These are phyloP conservation scores for Rhizoglyphus robini DNA, from an alignment of 1,140 invertebrate species.

Conservation along the genomic window DNA sequence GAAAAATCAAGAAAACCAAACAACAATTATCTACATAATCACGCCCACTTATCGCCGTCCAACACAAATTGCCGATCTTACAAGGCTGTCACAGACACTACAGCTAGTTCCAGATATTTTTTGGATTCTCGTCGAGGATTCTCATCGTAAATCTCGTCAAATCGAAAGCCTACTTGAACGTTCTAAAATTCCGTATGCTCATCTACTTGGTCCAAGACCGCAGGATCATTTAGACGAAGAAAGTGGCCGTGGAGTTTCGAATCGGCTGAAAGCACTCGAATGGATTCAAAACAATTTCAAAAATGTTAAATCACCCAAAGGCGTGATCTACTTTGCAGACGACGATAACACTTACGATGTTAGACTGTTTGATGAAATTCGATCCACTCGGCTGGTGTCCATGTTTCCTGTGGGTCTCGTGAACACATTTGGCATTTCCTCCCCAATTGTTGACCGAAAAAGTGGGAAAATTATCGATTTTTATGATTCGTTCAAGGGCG, in stretches of 20 bases:
- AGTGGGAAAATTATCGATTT: slow-evolving; percentile 55
- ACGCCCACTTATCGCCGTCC: too few species aligned
- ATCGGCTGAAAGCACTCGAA: slow-evolving; percentile 66
- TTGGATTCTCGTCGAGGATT: too few species aligned
- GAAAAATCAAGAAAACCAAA: too few species aligned
- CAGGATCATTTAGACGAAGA: slow-evolving; percentile 25
- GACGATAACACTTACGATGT: slow-evolving; percentile 84
- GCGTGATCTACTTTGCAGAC: slow-evolving; percentile 96
- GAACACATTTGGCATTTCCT: slow-evolving; percentile 53
- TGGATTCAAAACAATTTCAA: slow-evolving; percentile 61
- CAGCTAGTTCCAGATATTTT: too few species aligned
- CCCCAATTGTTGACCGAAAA: slow-evolving; percentile 48
- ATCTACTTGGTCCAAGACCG: slow-evolving; percentile 65
- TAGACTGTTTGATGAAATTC: slow-evolving; percentile 70
- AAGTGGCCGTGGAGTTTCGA: slow-evolving; percentile 60
- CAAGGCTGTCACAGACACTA: too few species aligned
- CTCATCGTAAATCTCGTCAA: slow-evolving; percentile 38
- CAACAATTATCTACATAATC: too few species aligned
- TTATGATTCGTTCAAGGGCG: slow-evolving; percentile 66
- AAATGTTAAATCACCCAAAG: slow-evolving; percentile 86
- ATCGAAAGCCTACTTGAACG: slow-evolving; percentile 50
- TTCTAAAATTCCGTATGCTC: slow-evolving; percentile 52
- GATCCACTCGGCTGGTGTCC: slow-evolving; percentile 61
- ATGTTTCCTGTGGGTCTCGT: slow-evolving; percentile 78
- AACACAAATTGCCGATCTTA: too few species aligned